Evolutionary conservation across 2,113 vertebrate genomes (phyloP), one percentile per base, ranked within the genome.

Genomic region (Pipa parva): DNA sequence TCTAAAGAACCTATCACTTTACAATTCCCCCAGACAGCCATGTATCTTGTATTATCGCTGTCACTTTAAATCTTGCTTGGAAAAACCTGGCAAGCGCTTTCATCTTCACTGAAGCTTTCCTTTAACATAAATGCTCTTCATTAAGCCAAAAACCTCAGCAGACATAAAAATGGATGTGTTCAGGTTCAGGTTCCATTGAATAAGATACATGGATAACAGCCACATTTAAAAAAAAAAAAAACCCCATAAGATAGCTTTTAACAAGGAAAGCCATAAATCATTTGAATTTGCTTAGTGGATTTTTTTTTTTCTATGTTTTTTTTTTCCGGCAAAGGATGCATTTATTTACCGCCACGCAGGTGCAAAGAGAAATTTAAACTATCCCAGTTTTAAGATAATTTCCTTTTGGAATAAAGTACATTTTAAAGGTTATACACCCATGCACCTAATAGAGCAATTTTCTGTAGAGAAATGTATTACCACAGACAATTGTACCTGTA

Each of bases 401-500:
- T 69, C 29, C 56, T 61, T 39, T 48, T 58, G 52, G 57, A 69
- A 69, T 61, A 69, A 45, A 52, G 48, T 52, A 36, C 31, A 61
- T 60, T 61, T 52, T 50, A 61, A 69, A 69, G 66, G 57, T 69
- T 60, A 61, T 52, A 52, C 51, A 51, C 57, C 63, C 45, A 49
- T 54, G 28, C 57, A 50, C 66, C 57, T 69, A 69, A 69, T 61
- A 60, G 66, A 69, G 66, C 57, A 69, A 69, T 69, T 57, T 69
- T 69, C 66, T 69, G 48, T 57, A 0, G 0, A 49, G 56, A 73
- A 66, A 12, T 61, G 20, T 62, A 25, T 59, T 25, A 8, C 20
- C 45, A 11, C 31, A 45, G 64, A 51, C 76, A 66, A 29, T 1
- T 65, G 39, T 82, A 89, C 88, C 86, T 84, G 75, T 37, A 81